Conservation (phyloP, 2,888 invertebrate species). For the Tenthredo livida region DNA sequence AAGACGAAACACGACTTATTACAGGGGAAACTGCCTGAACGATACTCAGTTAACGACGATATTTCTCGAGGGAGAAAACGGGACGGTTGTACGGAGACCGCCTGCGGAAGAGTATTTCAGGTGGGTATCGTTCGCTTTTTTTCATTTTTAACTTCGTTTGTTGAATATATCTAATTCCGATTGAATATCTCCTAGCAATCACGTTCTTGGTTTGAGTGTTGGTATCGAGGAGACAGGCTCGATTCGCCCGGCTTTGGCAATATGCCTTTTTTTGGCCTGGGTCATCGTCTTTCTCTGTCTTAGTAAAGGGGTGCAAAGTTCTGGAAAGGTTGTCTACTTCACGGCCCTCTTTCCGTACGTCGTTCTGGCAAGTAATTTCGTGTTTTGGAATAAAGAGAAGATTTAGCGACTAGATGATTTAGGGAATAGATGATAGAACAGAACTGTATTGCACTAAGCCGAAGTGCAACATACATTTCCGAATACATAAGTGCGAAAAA, state of each 20-base stretch:
- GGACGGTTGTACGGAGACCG: conserved; percentile 81
- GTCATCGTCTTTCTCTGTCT: conserved; percentile 88
- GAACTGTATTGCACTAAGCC: neutral
- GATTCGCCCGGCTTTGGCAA: conserved; percentile 85
- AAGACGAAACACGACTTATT: conserved; percentile 83
- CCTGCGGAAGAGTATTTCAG: conserved; percentile 88
- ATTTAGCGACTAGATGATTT: too few relatives aligned
- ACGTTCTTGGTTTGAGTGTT: conserved; percentile 85
- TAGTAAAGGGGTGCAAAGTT: conserved; percentile 89
- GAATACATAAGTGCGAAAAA: neutral
- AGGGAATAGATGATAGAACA: too few relatives aligned
- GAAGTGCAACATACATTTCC: neutral
- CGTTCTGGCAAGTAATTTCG: conserved; percentile 82
- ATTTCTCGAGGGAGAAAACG: conserved; percentile 76
- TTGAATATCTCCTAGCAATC: conserved; percentile 73
- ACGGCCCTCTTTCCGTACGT: conserved; percentile 89
- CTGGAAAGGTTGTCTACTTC: conserved; percentile 90
- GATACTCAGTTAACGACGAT: conserved; percentile 80
- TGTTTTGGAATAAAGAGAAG: neutral
- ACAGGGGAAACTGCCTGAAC: conserved; percentile 83
- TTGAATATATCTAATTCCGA: neutral
- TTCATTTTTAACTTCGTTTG: neutral
- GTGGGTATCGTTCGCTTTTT: conserved; percentile 76
- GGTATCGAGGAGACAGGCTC: conserved; percentile 87
- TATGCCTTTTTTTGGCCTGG: conserved; percentile 89